A percentile compares a stretch with the other conserved stretches of the same genome.
Evolutionary conservation across 2,797 vertebrate species (phyloP).

Genomic region (Enteromius mattozi): DNA sequence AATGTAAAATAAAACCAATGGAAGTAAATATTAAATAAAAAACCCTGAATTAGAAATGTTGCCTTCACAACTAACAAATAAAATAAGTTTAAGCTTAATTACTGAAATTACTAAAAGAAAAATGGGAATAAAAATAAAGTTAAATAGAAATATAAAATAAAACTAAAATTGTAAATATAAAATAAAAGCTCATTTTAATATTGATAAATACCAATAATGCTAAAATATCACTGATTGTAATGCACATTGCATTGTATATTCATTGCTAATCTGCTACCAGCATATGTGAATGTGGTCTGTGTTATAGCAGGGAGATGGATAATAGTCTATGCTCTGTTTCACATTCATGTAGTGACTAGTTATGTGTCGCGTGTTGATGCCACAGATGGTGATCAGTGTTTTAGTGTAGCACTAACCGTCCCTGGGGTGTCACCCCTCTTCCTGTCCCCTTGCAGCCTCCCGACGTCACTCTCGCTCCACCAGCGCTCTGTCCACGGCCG

Average conservation of each 20-base stretch:
- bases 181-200: neutral
- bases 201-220: neutral
- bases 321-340: neutral
- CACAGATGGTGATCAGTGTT: constrained; percentile 63
- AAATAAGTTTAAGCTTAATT: neutral
- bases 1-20: neutral
- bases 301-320: neutral
- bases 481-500: constrained; percentile 96
- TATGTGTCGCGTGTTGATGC: constrained; percentile 12
- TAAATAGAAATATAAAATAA: neutral
- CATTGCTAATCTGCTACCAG: constrained; percentile 15
- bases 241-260: constrained; percentile 31
- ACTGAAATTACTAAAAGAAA: neutral
- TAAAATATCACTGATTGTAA: neutral
- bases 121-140: neutral
- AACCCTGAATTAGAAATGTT: neutral
- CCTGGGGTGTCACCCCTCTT: constrained; percentile 85
- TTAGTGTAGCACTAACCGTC: constrained; percentile 79
- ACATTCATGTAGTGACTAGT: constrained; percentile 4
- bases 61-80: neutral
- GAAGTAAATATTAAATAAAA: neutral
- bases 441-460: constrained; percentile 93
- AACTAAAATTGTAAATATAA: neutral
- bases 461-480: constrained; percentile 99
- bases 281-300: constrained; percentile 33